These are phyloP conservation scores for Pitangus sulphuratus DNA, from an alignment of 2,797 vertebrate genomes.

Conservation along the genomic window DNA sequence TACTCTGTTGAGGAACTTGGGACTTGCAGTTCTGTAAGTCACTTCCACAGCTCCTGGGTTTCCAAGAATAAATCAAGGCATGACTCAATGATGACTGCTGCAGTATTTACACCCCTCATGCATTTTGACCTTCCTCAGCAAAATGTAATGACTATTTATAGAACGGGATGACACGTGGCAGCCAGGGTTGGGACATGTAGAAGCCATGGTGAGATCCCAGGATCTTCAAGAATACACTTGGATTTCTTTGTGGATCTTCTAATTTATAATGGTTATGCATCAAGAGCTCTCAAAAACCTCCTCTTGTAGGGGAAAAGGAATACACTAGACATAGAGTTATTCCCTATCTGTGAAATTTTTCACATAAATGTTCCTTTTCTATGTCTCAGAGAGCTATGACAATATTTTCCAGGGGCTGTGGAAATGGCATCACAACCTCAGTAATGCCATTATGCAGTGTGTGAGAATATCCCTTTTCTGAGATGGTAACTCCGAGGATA, in stretches of 20 bases:
- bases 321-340: background rate
- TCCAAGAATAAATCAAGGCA: constrained; percentile 61
- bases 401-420: background rate
- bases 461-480: background rate
- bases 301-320: background rate
- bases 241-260: background rate
- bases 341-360: background rate
- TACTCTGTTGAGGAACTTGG: background rate
- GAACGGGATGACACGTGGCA: background rate
- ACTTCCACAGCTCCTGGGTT: constrained; percentile 12
- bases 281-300: background rate
- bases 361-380: background rate
- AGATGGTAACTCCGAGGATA: background rate
- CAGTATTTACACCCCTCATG: constrained; percentile 35
- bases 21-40: background rate
- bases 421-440: background rate
- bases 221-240: background rate
- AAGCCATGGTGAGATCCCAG: background rate
- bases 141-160: constrained; percentile 55
- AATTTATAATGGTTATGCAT: background rate
- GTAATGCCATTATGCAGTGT: background rate
- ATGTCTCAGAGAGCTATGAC: background rate
- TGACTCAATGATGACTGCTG: constrained; percentile 51
- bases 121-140: constrained; percentile 58
- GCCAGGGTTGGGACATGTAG: background rate